phyloP scores from a whole-genome alignment of 2,113 vertebrate genomes.

The Labeo catla region DNA sequence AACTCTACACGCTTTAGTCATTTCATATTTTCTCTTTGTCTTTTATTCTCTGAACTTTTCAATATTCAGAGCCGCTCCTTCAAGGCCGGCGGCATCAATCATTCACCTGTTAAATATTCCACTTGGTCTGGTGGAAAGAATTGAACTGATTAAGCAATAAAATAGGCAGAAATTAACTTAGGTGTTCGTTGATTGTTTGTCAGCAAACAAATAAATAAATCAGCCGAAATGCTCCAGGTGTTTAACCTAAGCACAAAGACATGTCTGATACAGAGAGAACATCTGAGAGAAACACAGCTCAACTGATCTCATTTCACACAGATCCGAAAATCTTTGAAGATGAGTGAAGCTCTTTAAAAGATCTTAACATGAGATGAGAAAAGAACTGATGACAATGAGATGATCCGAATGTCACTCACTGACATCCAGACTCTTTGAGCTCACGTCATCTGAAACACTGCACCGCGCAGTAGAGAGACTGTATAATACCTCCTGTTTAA shows the following conservation, averaged over 20 bases:
- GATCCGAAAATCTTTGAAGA: neutral
- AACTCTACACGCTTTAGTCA: neutral
- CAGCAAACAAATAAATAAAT: neutral
- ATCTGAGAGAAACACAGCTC: neutral
- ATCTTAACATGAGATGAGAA: neutral
- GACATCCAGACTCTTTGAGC: neutral
- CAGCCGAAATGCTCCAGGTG: neutral
- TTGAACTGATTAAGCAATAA: neutral
- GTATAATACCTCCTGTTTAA: neutral
- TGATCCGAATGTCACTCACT: neutral
- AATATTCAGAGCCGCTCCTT: neutral
- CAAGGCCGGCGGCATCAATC: neutral
- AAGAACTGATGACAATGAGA: neutral
- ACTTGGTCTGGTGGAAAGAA: neutral
- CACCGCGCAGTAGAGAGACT: neutral
- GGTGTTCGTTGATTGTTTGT: neutral
- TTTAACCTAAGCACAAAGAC: neutral
- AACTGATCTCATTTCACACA: neutral
- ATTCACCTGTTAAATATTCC: slow-evolving; percentile 4
- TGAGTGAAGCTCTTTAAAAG: neutral
- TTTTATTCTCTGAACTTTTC: neutral
- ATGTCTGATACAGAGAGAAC: neutral
- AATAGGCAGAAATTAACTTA: neutral
- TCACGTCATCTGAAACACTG: neutral
- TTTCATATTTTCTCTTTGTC: neutral